phyloP scores from a whole-genome alignment of 1,140 invertebrate genomes.

The Brachionus manjavacas region DNA sequence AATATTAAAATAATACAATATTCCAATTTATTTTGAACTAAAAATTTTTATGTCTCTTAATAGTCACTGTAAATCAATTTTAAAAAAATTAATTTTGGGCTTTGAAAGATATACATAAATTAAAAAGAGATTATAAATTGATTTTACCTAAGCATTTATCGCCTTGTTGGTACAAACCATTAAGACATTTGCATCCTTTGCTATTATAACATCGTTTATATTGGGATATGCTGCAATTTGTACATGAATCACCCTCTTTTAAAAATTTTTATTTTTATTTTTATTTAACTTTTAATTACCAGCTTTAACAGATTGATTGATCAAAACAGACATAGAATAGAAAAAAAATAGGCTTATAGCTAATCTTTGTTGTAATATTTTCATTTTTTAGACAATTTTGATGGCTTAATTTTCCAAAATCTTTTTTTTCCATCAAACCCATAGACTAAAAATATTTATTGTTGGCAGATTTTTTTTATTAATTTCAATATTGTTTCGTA shows the following conservation, averaged over 20 bases:
- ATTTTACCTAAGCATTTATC: background rate
- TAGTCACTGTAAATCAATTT: too few species aligned
- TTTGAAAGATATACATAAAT: too few species aligned
- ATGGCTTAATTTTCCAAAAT: background rate
- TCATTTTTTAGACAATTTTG: background rate
- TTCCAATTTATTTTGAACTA: too few species aligned
- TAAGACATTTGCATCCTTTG: background rate
- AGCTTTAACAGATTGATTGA: background rate
- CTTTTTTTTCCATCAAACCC: background rate
- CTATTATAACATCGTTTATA: background rate
- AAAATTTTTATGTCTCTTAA: too few species aligned
- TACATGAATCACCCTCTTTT: background rate
- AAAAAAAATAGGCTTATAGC: background rate
- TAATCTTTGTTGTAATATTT: background rate
- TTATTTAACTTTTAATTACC: background rate
- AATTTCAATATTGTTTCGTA: background rate
- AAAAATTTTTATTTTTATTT: background rate
- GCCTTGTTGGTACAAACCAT: background rate
- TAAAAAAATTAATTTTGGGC: too few species aligned
- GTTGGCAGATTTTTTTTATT: background rate
- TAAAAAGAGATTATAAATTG: too few species aligned
- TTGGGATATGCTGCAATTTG: background rate
- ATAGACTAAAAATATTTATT: background rate
- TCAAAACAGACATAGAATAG: background rate
- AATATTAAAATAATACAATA: too few species aligned